Conservation (phyloP, 1,140 invertebrate species). For the Leptestheria dahalacensis region DNA sequence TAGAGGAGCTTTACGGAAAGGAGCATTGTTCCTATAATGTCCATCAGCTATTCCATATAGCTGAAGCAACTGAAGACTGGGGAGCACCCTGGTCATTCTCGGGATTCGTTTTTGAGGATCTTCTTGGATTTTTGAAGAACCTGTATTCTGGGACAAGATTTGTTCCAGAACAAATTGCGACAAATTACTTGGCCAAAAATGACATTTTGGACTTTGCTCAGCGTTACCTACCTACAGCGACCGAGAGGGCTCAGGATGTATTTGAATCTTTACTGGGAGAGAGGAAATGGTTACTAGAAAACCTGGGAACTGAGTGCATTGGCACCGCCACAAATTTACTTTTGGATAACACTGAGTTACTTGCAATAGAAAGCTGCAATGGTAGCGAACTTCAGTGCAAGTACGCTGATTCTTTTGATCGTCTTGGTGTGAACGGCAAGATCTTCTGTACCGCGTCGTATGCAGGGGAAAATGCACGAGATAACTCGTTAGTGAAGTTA, state of each 20-base stretch:
- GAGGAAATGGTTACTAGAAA: not conserved
- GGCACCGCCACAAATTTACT: not conserved
- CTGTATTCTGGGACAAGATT: not conserved
- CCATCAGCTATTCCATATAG: not conserved
- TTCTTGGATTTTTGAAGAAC: not conserved
- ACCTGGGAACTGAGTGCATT: not conserved
- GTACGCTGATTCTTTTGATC: not conserved
- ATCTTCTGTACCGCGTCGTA: not conserved
- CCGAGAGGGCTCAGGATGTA: too few relatives aligned
- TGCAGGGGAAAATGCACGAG: not conserved
- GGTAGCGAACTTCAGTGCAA: not conserved
- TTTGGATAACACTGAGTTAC: not conserved
- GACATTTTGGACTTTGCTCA: not conserved
- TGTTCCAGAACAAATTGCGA: not conserved
- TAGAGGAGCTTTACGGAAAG: not conserved
- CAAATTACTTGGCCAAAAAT: not conserved
- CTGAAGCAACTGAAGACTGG: not conserved
- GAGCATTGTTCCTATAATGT: not conserved
- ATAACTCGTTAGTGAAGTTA: not conserved
- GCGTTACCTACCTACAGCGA: not conserved
- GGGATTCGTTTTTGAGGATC: not conserved
- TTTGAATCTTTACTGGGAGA: not conserved
- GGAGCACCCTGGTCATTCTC: not conserved
- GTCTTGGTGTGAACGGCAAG: not conserved
- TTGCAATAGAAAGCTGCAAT: not conserved